phyloP scores from a whole-genome alignment of 2,888 invertebrate species.

The Carpatolechia fugitivella region DNA sequence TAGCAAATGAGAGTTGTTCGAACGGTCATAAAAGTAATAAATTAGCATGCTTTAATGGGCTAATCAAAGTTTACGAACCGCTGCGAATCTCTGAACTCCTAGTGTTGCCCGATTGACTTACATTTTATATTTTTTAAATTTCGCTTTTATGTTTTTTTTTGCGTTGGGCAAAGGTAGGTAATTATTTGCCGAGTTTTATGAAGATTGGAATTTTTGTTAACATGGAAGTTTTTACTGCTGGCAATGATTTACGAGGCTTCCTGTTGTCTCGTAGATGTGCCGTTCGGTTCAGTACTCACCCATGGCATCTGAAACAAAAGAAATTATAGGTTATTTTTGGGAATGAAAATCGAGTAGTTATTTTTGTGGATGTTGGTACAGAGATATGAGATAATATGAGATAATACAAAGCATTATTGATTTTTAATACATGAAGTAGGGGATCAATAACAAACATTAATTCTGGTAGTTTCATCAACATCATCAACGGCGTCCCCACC shows the following conservation, averaged over 20 bases:
- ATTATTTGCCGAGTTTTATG: conserved; percentile 76
- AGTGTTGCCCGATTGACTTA: conserved; percentile 77
- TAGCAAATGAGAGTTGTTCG: conserved; percentile 64
- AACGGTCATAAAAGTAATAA: conserved; percentile 76
- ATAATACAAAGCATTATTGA: no score
- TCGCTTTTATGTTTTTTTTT: background rate
- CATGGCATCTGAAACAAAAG: conserved; percentile 89
- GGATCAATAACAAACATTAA: no score
- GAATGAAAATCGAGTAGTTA: background rate
- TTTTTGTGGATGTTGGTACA: background rate
- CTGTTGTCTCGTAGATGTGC: conserved; percentile 39
- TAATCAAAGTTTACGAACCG: conserved; percentile 79
- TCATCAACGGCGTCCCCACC: no score
- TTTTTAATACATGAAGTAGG: no score
- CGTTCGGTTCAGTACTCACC: conserved; percentile 81
- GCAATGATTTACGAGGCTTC: conserved; percentile 65
- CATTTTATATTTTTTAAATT: conserved; percentile 42
- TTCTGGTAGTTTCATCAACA: no score
- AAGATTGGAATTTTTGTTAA: conserved; percentile 76
- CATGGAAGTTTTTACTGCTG: conserved; percentile 54
- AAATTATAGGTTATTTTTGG: conserved; percentile 28
- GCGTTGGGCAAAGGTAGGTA: conserved; percentile 31
- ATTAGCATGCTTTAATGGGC: conserved; percentile 78
- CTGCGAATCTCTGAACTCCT: conserved; percentile 75
- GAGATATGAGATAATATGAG: no score